Conservation (phyloP, 2,113 vertebrate species). For the Elachura formosa region DNA sequence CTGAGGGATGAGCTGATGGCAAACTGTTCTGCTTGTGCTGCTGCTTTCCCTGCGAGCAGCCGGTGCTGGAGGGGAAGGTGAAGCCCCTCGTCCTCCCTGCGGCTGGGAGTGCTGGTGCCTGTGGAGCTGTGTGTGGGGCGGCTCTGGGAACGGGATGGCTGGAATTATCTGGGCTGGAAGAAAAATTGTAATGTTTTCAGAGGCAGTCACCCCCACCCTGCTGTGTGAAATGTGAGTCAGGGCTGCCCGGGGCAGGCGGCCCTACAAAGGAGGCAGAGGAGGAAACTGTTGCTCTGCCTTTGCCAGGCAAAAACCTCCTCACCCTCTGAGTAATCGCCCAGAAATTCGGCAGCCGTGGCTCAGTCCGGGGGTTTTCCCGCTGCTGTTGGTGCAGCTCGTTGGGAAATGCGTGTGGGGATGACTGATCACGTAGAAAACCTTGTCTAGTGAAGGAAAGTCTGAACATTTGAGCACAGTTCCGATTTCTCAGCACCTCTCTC, state of each 20-base stretch:
- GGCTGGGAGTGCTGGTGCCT: background rate
- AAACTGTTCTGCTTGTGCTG: background rate
- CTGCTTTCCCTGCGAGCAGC: background rate
- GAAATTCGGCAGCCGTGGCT: background rate
- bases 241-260: background rate
- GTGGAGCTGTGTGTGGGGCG: background rate
- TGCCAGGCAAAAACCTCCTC: slow-evolving; percentile 38
- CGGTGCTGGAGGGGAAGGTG: background rate
- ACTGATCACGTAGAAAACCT: slow-evolving; percentile 3
- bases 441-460: background rate
- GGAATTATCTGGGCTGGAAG: background rate
- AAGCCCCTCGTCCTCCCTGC: background rate
- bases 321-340: slow-evolving; percentile 2
- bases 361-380: background rate
- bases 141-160: background rate
- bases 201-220: background rate
- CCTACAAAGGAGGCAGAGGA: background rate
- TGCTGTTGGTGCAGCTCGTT: background rate
- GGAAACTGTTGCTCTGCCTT: slow-evolving; percentile 14
- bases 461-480: background rate
- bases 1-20: background rate
- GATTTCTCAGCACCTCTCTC: background rate
- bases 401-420: slow-evolving; percentile 26
- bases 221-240: slow-evolving; percentile 33
- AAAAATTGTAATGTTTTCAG: background rate